These are phyloP conservation scores for Caenorhabditis japonica DNA, from an alignment of 2,888 invertebrate species.

Conservation along the genomic window DNA sequence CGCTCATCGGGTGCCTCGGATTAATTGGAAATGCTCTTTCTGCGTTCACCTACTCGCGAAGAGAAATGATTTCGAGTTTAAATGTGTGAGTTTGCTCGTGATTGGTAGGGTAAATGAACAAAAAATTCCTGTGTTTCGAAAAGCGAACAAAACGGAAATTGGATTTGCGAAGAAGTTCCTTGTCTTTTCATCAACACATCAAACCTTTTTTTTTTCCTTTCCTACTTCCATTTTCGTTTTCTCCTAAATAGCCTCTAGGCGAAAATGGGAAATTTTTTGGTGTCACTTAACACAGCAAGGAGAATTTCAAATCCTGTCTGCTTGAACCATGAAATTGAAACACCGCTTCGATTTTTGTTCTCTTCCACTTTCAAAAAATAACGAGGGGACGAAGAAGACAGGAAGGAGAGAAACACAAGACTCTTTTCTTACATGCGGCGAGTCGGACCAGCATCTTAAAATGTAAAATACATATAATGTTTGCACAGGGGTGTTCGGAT, in stretches of 20 bases:
- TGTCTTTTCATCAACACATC: conserved; percentile 14
- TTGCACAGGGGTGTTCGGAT: too few relatives aligned
- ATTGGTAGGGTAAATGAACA: neutral
- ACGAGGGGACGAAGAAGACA: conserved; percentile 4
- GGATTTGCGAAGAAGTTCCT: conserved; percentile 26
- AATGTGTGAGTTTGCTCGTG: conserved; percentile 63
- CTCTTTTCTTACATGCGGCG: conserved; percentile 4
- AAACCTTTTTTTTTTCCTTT: neutral
- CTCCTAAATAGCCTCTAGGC: conserved; percentile 15
- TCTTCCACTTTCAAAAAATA: too few relatives aligned
- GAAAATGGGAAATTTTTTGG: conserved; percentile 5
- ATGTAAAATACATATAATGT: too few relatives aligned
- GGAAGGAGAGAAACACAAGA: conserved; percentile 22
- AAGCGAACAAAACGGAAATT: conserved; percentile 42
- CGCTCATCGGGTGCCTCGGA: conserved; percentile 73
- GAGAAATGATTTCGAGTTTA: conserved; percentile 72
- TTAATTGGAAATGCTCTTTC: conserved; percentile 72
- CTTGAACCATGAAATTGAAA: too few relatives aligned
- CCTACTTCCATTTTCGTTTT: conserved; percentile 14
- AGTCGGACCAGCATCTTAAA: too few relatives aligned
- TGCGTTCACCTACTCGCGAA: conserved; percentile 72
- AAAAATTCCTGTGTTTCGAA: conserved; percentile 20
- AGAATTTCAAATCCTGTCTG: conserved; percentile 12
- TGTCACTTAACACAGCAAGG: conserved; percentile 36
- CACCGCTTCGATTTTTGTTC: conserved; percentile 36